Percentiles rank a stretch among this genome's conserved stretches.
Conservation (phyloP, 2,797 vertebrate genomes). For the Falco concolor region DNA sequence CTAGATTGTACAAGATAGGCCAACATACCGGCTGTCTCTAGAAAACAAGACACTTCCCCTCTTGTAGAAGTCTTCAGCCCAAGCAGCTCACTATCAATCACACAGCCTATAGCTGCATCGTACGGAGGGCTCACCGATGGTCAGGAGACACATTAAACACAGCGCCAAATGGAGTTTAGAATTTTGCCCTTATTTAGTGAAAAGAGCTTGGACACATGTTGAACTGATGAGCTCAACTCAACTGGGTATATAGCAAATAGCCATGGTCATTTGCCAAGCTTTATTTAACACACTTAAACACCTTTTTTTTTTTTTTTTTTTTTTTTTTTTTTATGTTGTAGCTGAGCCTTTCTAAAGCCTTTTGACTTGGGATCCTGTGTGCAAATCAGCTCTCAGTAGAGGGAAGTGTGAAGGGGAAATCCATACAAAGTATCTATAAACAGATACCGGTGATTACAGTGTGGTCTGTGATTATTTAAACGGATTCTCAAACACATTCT, state of each 20-base stretch:
- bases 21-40: background rate
- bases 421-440: background rate
- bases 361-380: background rate
- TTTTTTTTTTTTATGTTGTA: background rate
- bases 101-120: background rate
- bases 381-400: background rate
- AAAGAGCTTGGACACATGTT: background rate
- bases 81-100: background rate
- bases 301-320: background rate
- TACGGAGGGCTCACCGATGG: background rate
- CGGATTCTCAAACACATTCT: background rate
- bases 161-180: rapidly evolving
- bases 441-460: background rate
- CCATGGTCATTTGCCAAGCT: background rate
- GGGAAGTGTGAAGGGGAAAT: background rate
- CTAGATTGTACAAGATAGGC: background rate
- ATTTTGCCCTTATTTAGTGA: slow-evolving; percentile 20
- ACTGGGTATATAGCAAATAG: background rate
- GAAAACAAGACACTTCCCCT: background rate
- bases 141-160: background rate
- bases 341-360: background rate
- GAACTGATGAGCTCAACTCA: slow-evolving; percentile 19
- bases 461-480: background rate
- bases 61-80: background rate
- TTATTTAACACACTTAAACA: background rate